Conservation (phyloP, 1,140 invertebrate genomes). For the Physella acuta region DNA sequence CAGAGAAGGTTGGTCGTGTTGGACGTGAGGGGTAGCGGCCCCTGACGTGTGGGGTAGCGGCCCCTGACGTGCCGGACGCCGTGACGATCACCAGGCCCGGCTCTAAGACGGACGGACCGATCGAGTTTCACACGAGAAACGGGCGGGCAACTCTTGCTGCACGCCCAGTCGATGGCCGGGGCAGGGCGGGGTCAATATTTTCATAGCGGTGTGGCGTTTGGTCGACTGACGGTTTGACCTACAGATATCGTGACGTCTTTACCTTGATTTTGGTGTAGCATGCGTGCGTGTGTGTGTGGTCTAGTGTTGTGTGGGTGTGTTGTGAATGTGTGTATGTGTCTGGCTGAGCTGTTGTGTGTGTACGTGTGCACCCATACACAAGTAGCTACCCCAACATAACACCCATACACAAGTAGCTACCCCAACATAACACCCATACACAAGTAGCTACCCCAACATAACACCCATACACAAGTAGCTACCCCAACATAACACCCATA, state of each 20-base stretch:
- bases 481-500: too few relatives aligned
- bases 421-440: too few relatives aligned
- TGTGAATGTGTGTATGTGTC: constrained; percentile 2
- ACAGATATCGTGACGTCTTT: too few relatives aligned
- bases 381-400: not conserved
- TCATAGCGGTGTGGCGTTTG: constrained; percentile 5
- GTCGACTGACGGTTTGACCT: too few relatives aligned
- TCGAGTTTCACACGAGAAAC: constrained; percentile 7
- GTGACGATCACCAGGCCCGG: constrained; percentile 7
- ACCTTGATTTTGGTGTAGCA: too few relatives aligned
- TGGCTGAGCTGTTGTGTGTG: constrained; percentile 4
- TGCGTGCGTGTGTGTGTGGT: not conserved
- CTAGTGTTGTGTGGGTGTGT: not conserved
- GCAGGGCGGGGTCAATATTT: constrained; percentile 18
- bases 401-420: not conserved
- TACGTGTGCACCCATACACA: not conserved
- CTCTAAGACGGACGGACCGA: not conserved
- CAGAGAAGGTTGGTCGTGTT: not conserved
- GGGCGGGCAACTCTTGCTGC: constrained; percentile 1
- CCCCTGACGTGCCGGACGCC: not conserved
- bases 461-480: too few relatives aligned
- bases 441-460: too few relatives aligned
- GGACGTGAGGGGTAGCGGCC: not conserved
- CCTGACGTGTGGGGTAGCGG: too few relatives aligned
- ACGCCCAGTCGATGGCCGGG: constrained; percentile 4